Evolutionary conservation across 2,797 vertebrate species (phyloP), one percentile per base, ranked within the genome.

Genomic region (Sus cebifrons): DNA sequence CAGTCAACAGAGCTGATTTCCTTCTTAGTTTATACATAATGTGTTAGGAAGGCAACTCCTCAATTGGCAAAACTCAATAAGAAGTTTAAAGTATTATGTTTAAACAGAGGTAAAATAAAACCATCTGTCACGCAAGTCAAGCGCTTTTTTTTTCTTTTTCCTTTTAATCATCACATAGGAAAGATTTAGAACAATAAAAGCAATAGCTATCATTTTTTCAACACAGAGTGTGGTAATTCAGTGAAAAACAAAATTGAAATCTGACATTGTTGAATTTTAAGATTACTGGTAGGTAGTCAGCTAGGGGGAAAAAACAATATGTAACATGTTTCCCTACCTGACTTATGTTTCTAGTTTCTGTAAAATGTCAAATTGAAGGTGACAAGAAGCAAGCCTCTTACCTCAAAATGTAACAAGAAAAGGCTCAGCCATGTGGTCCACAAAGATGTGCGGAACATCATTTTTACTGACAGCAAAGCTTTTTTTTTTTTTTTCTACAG

Each of bases 341-440:
- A 98, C 4, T 98, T 98, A 87, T 75, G 67, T 94, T 97, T 96
- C 92, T 91, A 96, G 96, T 95, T 91, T 64, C 60, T 91, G 65
- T 96, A 96, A 98, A 98, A 98, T 97, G 90, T 98, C 97, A 98
- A 95, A 98, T 4, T 81, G 97, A 95, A 98, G 95, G 96, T 98
- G 97, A 97, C 95, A 97, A 96, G 96, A 96, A 97, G 67, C 67
- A 97, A 84, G 79, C 73, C 81, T 97, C 77, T 73, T 32, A 27
- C 62, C 92, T 89, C 83, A 97, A 93, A 95, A 82, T 29, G 74
- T 91, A 95, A 96, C 2, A n/a, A 95, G 94, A 84, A 96, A 96
- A 97, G 79, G 5, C 86, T 95, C 71, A 91, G 85, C 58, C 18
- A 2, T 25, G 79, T 95, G 94, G 79, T 75, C 73, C 60, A 7